These are phyloP conservation scores for Coreoperca whiteheadi DNA, from an alignment of 2,113 vertebrate genomes.

Conservation along the genomic window DNA sequence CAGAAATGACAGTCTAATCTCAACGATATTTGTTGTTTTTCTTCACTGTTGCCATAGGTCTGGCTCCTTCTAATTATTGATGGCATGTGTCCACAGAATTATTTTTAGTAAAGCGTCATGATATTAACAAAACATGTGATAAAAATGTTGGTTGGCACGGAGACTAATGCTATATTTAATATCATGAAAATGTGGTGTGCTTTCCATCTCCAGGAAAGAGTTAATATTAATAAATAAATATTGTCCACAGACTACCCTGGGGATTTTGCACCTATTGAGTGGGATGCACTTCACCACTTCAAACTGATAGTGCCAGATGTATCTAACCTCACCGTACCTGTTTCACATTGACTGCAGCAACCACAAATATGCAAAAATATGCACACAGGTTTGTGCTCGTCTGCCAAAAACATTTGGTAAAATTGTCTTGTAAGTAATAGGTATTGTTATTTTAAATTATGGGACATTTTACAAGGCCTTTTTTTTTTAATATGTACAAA, in stretches of 20 bases:
- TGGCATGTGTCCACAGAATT: conserved; percentile 37
- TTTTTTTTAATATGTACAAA: neutral
- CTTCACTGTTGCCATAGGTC: conserved; percentile 32
- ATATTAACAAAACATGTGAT: conserved; percentile 21
- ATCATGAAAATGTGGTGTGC: conserved; percentile 17
- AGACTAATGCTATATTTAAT: conserved; percentile 12
- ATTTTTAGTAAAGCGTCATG: conserved; percentile 40
- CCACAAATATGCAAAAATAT: conserved; percentile 66
- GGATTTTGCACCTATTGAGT: conserved; percentile 61
- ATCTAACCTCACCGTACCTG: conserved; percentile 56
- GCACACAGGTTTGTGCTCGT: conserved; percentile 23
- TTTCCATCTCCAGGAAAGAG: conserved; percentile 30
- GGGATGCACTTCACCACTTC: conserved; percentile 53
- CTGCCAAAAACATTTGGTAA: conserved; percentile 2
- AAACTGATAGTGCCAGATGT: conserved; percentile 33
- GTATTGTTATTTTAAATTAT: conserved; percentile 4
- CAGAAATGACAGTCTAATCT: conserved; percentile 59
- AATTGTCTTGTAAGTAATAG: neutral
- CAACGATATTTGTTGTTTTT: conserved; percentile 50
- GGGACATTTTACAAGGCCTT: neutral
- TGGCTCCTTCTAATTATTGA: conserved; percentile 28
- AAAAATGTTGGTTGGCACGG: neutral
- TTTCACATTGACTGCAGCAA: conserved; percentile 48
- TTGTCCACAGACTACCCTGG: conserved; percentile 25
- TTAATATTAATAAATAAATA: conserved; percentile 60